Evolutionary conservation across 2,888 invertebrate species (phyloP).

Genomic region (Palloptera scutellata): DNA sequence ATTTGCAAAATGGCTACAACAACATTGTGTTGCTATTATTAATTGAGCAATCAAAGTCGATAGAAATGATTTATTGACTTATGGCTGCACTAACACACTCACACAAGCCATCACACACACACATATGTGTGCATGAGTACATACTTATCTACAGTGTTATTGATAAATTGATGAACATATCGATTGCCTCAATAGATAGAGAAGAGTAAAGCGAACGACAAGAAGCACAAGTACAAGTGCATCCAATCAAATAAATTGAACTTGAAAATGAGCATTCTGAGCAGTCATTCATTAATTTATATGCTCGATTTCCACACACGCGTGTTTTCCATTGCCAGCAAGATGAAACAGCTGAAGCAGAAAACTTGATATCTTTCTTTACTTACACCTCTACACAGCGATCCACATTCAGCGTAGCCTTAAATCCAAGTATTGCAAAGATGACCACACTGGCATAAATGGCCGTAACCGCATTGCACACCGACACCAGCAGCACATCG

Average conservation of each 20-base stretch:
- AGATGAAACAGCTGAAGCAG: neutral
- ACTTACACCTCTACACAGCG: slow-evolving; percentile 79
- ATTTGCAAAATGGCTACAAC: slow-evolving; percentile 17
- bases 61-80: slow-evolving; percentile 14
- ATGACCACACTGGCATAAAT: slow-evolving; percentile 95
- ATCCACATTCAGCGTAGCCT: slow-evolving; percentile 90
- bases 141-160: too few relatives aligned
- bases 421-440: slow-evolving; percentile 94
- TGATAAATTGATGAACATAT: too few relatives aligned
- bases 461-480: slow-evolving; percentile 93
- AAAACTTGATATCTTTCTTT: slow-evolving; percentile 1
- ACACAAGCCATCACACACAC: neutral
- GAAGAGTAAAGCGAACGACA: neutral
- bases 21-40: slow-evolving; percentile 3
- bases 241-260: slow-evolving; percentile 17
- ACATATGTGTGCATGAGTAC: too few relatives aligned
- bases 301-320: too few relatives aligned
- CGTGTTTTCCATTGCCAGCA: neutral
- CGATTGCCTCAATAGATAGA: neutral
- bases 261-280: slow-evolving; percentile 5
- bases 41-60: slow-evolving; percentile 31
- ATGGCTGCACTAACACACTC: too few relatives aligned
- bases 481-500: slow-evolving; percentile 88
- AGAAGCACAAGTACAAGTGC: neutral
- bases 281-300: neutral